Evolutionary conservation across 1,140 invertebrate species (phyloP), one percentile per base, ranked within the genome.

Genomic region (Ctenoplectra terminalis): DNA sequence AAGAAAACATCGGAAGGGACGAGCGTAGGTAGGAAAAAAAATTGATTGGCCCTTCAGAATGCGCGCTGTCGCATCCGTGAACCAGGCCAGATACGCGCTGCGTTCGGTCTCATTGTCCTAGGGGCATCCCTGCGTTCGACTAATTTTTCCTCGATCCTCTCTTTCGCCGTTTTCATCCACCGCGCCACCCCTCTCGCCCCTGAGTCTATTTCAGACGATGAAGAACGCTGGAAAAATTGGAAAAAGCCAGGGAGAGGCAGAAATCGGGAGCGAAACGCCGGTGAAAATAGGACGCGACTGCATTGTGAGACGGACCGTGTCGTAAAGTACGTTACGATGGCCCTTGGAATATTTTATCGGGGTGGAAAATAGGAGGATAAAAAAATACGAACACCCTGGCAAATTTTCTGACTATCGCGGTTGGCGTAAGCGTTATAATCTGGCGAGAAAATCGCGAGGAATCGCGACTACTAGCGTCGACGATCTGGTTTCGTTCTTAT

Each of bases 1-100:
- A n/a, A 13, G 23, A 34, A 40, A 26, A 20, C 9, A 40, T 40
- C 15, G 13, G 34, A 64, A 26, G n/a, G 37, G 63, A 9, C 40
- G 40, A 0, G 34, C 11, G 61, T 29, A 31, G 50, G 50, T 50
- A 67, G 71, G 78, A 58, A 76, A 87, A 84, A 86, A 88, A 84
- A 85, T 88, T 89, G 88, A 89, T 89, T 89, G 87, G 82, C 87
- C 74, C 86, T 87, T 89, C 88, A 89, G 87, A 77, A 85, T 60
- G 73, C 63, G 87, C 87, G 71, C 40, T 89, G 66, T 75, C 76
- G 79, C 81, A 43, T 84, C 69, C 80, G 15, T 63, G 83, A 70
- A 58, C 71, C 66, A 46, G 31, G 58, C 70, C 73, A 52, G 69
- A 54, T 58, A 64, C 71, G 29, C 52, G 52, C 31, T 69, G 54